Evolutionary conservation across 1,140 invertebrate genomes (phyloP).

Genomic region (Drosophila serrata): DNA sequence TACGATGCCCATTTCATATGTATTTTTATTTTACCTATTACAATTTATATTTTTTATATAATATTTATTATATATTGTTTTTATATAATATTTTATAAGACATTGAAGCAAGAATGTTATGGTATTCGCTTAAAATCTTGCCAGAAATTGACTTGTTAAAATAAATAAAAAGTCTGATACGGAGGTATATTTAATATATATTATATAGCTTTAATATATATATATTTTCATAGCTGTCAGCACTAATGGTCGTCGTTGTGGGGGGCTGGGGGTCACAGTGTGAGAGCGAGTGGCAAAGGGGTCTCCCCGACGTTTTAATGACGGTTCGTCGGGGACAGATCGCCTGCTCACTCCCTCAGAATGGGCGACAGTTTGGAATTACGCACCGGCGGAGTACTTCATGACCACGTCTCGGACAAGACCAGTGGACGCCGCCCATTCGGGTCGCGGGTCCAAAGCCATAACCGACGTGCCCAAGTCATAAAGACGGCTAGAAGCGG

Average conservation of each 20-base stretch:
- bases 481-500: constrained; percentile 1
- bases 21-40: too few species aligned
- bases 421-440: constrained; percentile 1
- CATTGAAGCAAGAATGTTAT: too few species aligned
- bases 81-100: too few species aligned
- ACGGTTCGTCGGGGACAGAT: constrained; percentile 16
- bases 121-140: too few species aligned
- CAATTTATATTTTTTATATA: too few species aligned
- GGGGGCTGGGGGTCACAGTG: constrained; percentile 19
- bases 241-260: background rate
- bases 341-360: background rate
- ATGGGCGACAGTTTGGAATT: constrained; percentile 16
- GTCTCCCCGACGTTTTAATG: constrained; percentile 10
- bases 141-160: too few species aligned
- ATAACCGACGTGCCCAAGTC: constrained; percentile 24
- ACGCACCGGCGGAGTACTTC: constrained; percentile 5
- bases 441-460: constrained; percentile 3
- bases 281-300: constrained; percentile 1
- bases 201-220: background rate
- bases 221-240: background rate
- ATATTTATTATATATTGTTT: too few species aligned
- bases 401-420: constrained; percentile 18
- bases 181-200: too few species aligned
- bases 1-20: too few species aligned
- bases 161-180: too few species aligned